Conservation (phyloP, 2,797 vertebrate species). For the Nyctibius grandis region DNA sequence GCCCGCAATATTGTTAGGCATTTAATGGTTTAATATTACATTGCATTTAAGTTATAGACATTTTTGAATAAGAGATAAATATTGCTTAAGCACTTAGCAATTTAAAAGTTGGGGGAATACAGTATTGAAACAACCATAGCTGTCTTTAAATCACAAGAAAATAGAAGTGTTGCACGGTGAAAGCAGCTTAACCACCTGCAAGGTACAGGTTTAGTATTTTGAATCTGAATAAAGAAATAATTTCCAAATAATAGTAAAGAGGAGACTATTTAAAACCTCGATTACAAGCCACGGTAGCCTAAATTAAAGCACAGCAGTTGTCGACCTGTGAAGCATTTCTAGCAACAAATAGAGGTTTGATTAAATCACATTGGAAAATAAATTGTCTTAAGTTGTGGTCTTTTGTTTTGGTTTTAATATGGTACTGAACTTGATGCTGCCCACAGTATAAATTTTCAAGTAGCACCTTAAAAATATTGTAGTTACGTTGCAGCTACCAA, state of each 20-base stretch:
- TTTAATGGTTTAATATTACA: background rate
- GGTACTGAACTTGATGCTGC: background rate
- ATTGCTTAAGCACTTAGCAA: background rate
- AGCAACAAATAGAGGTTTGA: background rate
- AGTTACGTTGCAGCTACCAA: background rate
- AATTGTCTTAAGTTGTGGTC: background rate
- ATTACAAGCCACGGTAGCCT: background rate
- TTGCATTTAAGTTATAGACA: background rate
- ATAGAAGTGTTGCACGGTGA: fast-evolving
- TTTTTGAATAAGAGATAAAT: background rate
- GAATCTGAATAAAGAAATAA: background rate
- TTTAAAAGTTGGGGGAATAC: background rate
- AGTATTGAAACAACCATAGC: background rate
- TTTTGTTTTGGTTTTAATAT: background rate
- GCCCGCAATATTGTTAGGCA: background rate
- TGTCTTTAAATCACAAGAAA: background rate
- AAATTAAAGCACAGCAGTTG: background rate
- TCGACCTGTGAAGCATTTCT: background rate
- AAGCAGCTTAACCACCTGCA: background rate
- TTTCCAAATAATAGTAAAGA: background rate
- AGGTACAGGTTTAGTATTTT: background rate
- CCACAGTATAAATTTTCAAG: background rate
- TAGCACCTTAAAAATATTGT: background rate
- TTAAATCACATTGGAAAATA: background rate
- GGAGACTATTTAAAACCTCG: background rate